A percentile compares a stretch with the other conserved stretches of the same genome.
phyloP scores from a whole-genome alignment of 2,888 invertebrate species.

The Caenorhabditis sp. region DNA sequence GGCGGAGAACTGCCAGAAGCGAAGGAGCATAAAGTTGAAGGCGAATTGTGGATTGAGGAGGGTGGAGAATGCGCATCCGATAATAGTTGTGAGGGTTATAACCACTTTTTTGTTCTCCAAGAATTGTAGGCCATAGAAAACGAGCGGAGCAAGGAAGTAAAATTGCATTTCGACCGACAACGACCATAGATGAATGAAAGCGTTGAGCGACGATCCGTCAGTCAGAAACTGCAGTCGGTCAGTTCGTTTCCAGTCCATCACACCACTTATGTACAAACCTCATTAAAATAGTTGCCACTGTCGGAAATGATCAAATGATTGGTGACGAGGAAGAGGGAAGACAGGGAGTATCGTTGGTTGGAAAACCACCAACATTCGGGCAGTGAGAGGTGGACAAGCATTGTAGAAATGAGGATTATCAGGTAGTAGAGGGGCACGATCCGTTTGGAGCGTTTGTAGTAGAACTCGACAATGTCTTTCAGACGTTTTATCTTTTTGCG shows the following conservation, averaged over 20 bases:
- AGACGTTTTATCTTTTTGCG: neutral
- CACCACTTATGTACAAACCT: slow-evolving; percentile 1
- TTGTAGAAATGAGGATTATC: neutral
- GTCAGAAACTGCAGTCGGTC: slow-evolving; percentile 43
- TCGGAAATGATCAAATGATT: slow-evolving; percentile 50
- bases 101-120: slow-evolving; percentile 22
- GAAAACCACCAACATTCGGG: slow-evolving; percentile 23
- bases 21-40: slow-evolving; percentile 43
- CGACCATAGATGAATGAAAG: slow-evolving; percentile 46
- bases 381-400: slow-evolving; percentile 13
- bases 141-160: slow-evolving; percentile 34
- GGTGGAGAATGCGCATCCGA: slow-evolving; percentile 8
- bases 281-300: slow-evolving; percentile 34
- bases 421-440: slow-evolving; percentile 39
- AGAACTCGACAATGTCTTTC: slow-evolving; percentile 6
- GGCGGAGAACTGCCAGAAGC: slow-evolving; percentile 49
- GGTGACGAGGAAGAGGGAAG: slow-evolving; percentile 30
- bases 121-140: slow-evolving; percentile 29
- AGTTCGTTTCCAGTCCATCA: neutral
- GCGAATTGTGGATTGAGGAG: slow-evolving; percentile 29
- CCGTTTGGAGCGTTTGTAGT: slow-evolving; percentile 29
- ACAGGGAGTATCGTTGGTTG: slow-evolving; percentile 35
- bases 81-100: neutral
- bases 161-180: slow-evolving; percentile 45
- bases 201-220: slow-evolving; percentile 41